Evolutionary conservation across 2,113 vertebrate genomes (phyloP).

Genomic region (Thamnophis sirtalis): DNA sequence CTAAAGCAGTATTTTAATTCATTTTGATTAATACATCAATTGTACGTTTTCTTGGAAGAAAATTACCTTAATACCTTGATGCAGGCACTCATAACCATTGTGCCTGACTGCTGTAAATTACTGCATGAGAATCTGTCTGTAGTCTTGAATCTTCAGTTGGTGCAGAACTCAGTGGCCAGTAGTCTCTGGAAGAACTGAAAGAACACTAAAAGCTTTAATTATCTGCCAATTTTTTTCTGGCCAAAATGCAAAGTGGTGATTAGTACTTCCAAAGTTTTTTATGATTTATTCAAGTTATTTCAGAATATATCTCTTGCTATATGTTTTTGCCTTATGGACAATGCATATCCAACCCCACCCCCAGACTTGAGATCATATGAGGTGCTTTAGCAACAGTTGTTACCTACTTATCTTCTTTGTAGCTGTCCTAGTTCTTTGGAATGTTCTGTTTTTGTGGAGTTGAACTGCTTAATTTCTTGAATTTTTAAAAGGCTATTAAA

Average conservation of each 20-base stretch:
- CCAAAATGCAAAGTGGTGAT: neutral
- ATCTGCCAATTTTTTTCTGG: neutral
- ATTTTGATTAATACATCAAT: neutral
- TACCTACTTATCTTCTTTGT: neutral
- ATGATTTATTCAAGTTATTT: neutral
- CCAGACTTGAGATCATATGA: neutral
- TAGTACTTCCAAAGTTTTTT: neutral
- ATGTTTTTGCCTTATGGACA: neutral
- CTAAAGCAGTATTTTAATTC: neutral
- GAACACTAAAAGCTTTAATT: neutral
- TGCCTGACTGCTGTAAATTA: neutral
- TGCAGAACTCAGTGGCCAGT: neutral
- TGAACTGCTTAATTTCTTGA: neutral
- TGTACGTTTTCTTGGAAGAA: neutral
- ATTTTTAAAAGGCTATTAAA: neutral
- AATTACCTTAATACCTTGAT: neutral
- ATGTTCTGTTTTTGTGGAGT: neutral
- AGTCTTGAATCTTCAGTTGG: neutral
- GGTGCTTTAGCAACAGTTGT: neutral
- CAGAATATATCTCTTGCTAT: neutral
- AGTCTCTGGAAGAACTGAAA: neutral
- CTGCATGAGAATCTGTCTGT: neutral
- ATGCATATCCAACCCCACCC: neutral
- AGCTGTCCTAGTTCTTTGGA: neutral
- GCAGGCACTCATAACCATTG: neutral